Base-by-base conservation (phyloP, 2,888 invertebrate genomes). In the Adineta ricciae region DNA sequence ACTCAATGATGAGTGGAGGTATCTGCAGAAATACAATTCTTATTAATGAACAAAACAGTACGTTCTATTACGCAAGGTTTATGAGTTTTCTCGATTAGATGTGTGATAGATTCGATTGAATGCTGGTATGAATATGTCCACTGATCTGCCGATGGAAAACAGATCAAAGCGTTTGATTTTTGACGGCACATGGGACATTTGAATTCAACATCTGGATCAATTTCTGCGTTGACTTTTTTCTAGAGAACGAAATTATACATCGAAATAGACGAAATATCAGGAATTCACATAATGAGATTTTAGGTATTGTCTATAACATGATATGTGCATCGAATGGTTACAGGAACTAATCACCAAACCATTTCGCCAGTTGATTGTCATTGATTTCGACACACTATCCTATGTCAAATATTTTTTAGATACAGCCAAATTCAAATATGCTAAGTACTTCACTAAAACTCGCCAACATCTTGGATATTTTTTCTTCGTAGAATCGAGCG, bases 151-250 rank as follows among this genome's bases (percentile, higher is more conserved):
- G 9, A n/a, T 41, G 73, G 41, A 38, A 4, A 11, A 41, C 38
- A 73, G 3, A 73, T 19, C 19, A 73, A 21, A 24, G 3, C 73
- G 38, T 73, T 73, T 0, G 38, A 36, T 38, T 11, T 21, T 73
- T 73, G 73, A 38, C 73, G 73, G n/a, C 73, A 73, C 41, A 38
- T 24, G 3, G 73, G 73, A 38, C 73, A 73, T 73, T 73, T 73
- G 5, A 73, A 73, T 38, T 73, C 41, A 19, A 38, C 21, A 73
- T 38, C 1, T 24, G 14, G 41, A 36, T 72, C 72, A 27, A 72
- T 32, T 72, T 72, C 72, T 19, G 72, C 19, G 38, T 73, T 41
- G 73, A 19, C 24, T 73, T 7, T 73, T 73, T 21, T 73, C 73
- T 73, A 36, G 0, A 41, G 27, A 21, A 3, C 5, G 9, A 64